Evolutionary conservation across 2,888 invertebrate genomes (phyloP), one percentile per base, ranked within the genome.

Genomic region (Artemia sinica): DNA sequence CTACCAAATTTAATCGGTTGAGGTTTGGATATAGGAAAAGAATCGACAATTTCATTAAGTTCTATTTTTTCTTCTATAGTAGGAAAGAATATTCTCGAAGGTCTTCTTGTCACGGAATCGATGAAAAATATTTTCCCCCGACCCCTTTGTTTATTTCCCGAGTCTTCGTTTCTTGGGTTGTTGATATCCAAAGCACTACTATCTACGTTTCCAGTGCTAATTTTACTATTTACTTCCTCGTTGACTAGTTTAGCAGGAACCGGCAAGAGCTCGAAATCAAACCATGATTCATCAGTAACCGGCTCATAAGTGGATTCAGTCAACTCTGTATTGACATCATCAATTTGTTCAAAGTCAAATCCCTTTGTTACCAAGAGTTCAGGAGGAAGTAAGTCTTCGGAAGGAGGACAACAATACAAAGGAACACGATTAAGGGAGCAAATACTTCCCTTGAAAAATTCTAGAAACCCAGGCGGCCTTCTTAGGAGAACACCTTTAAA

Each of bases 61-160:
- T n/a, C n/a, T n/a, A 58, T 58, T 58, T 58, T 58, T 14, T n/a
- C n/a, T 14, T 58, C 58, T 58, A 58, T 14, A 0, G 9, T 28
- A 28, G 28, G 28, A 28, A 28, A 28, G 28, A 28, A 28, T 28
- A 28, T 28, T 28, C 28, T 28, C 4, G 58, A 14, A 9, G n/a
- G 58, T n/a, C 58, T 58, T 58, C 14, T 58, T 14, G n/a, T 58
- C 58, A 8, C 58, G 58, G 58, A 58, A 58, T 58, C 58, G 58
- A 58, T 14, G 14, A 58, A 58, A 14, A 58, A 58, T n/a, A 58
- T 58, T 14, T 58, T 58, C 1, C 58, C 58, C 14, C 58, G 58
- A 58, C 58, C 58, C 9, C 58, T 58, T 14, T 58, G 58, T 14
- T 14, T 14, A 14, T 9, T 58, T 14, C 8, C n/a, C 8, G n/a